A percentile compares a stretch with the other conserved stretches of the same genome.
Conservation (phyloP, 2,113 vertebrate species). For the Jaculus jaculus region DNA sequence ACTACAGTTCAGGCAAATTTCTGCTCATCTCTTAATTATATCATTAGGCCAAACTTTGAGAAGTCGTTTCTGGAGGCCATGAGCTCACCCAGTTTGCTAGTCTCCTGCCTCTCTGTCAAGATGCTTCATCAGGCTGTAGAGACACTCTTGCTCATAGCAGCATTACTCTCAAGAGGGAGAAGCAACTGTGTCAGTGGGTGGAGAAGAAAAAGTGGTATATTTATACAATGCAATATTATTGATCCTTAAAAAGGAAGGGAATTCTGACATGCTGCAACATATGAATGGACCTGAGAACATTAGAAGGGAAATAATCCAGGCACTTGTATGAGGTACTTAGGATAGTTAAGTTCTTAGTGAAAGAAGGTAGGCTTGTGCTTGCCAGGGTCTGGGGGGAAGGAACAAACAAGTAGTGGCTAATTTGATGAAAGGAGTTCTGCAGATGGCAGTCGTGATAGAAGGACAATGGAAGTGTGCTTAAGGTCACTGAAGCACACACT, state of each 20-base stretch:
- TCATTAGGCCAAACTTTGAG: neutral
- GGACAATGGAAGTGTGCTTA: neutral
- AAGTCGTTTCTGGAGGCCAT: neutral
- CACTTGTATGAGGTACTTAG: neutral
- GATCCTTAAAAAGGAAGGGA: neutral
- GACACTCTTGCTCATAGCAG: neutral
- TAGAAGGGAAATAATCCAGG: neutral
- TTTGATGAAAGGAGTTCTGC: neutral
- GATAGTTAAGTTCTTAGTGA: neutral
- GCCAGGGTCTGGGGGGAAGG: rapidly evolving
- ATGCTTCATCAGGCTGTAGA: neutral
- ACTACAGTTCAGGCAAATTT: neutral
- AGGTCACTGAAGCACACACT: neutral
- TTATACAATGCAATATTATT: neutral
- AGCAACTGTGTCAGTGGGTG: neutral
- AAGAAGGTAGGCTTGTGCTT: neutral
- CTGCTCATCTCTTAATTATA: neutral
- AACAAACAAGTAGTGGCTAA: neutral
- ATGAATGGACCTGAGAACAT: neutral
- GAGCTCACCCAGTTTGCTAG: too few species aligned
- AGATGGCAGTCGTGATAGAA: neutral
- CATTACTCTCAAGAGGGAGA: neutral
- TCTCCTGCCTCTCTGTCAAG: neutral
- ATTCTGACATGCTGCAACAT: neutral
- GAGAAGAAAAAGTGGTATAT: neutral